These are phyloP conservation scores for Esox masquinongy DNA, from an alignment of 2,797 vertebrate species.

Conservation along the genomic window DNA sequence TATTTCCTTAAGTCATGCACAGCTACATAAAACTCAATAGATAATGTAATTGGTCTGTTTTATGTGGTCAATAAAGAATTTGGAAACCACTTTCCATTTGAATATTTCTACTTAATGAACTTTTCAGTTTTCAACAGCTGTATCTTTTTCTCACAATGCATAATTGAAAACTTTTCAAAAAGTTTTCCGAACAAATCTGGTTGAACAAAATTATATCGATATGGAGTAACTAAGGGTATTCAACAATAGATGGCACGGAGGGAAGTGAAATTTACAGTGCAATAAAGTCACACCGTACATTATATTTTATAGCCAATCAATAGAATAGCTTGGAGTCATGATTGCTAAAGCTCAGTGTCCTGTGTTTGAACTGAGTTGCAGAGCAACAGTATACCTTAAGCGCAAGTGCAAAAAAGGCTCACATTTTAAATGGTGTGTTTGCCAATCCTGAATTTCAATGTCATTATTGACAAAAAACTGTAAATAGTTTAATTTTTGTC, in stretches of 20 bases:
- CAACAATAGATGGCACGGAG: background rate
- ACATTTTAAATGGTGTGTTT: too few relatives aligned
- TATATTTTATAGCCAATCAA: background rate
- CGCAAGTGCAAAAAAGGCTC: too few relatives aligned
- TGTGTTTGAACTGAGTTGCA: background rate
- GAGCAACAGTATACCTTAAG: background rate
- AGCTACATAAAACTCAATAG: constrained; percentile 6
- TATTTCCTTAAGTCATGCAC: background rate
- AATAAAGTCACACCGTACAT: background rate
- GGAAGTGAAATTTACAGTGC: background rate
- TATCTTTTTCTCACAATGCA: background rate
- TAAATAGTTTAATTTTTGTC: too few relatives aligned
- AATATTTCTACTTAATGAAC: constrained; percentile 9
- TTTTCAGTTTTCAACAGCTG: background rate
- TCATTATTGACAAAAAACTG: too few relatives aligned
- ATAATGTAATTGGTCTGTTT: background rate
- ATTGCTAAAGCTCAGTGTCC: background rate
- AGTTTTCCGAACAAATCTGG: background rate
- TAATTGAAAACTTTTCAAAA: background rate
- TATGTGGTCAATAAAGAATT: background rate
- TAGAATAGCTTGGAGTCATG: background rate
- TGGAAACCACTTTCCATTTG: background rate
- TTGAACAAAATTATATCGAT: background rate
- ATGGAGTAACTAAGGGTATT: background rate
- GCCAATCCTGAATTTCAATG: too few relatives aligned